Base-by-base conservation (phyloP, 2,888 invertebrate species). In the Agonopterix subpropinquella region DNA sequence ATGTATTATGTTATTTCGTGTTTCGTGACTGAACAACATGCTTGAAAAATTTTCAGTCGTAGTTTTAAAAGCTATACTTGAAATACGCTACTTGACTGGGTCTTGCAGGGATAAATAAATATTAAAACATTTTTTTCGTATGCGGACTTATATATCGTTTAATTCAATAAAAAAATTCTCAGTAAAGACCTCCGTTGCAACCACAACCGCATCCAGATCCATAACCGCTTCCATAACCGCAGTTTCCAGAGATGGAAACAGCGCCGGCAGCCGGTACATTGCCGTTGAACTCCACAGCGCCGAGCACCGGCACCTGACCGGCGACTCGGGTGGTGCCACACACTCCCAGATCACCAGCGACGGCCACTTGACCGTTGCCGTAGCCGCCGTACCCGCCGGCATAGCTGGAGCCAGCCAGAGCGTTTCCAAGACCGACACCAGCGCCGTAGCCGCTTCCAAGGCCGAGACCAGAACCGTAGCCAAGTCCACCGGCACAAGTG, bases 221-320 rank as follows among this genome's bases (percentile, higher is more conserved):
- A 28, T 28, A 28, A 7, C 28, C 28, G 48, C 58, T 55, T n/a
- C 52, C 54, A 47, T 62, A 60, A n/a, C 53, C 58, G 49, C 67
- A 67, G 53, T 53, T 56, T 15, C 67, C 67, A 11, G 57, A 46
- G 42, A 71, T 64, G 44, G 65, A 54, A 18, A 70, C 72, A 9
- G 47, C 37, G 9, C 71, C 73, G 43, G 55, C 61, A 42, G 65
- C 65, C 3, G 56, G 61, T 35, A 64, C 55, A 11, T 46, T 48
- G 28, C 66, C 64, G 45, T 50, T 50, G 53, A 67, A 70, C 41
- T 54, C 42, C 1, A 73, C 69, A 13, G 58, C 60, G 43, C 71
- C 71, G 36, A 63, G 47, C 37, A 71, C 63, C 5, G 70, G 71
- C 10, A 72, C 65, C 43, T 62, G 59, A 35, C 72, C 72, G 36